Base-by-base conservation (phyloP, 1,140 invertebrate genomes). In the Ladona fulva region DNA sequence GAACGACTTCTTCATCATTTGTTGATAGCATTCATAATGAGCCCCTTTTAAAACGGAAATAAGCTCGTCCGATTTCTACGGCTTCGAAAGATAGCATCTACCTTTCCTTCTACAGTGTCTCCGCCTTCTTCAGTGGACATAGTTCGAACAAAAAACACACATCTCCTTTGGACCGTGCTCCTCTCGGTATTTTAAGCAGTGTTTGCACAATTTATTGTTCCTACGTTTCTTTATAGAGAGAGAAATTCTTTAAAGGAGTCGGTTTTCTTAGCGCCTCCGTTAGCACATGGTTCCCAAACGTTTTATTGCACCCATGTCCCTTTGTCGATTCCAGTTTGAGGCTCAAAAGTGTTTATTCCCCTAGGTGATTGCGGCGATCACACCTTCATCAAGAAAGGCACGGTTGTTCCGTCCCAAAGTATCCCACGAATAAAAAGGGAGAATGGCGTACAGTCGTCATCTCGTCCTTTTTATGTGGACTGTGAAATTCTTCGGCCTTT, bases 171-270 rank as follows among this genome's bases (percentile, higher is more conserved):
- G 29, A 37, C 29, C 29, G 8, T n/a, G n/a, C n/a, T 52, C 44
- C 44, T 10, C 19, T 52, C 52, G 52, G 52, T 19, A 66, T 66
- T 22, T 66, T 22, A 66, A 66, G 52, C 52, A 66, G 3, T 66
- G 52, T 66, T 66, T 66, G 52, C n/a, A 66, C 42, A 78, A 78
- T 78, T 78, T 78, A 78, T 78, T 66, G 44, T 52, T 19, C 44
- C 10, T 52, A 16, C 52, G 16, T 19, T 66, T 66, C 52, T 66
- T 66, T 22, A 22, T 66, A 22, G 52, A 22, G 12, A 5, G 52
- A 52, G 44, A 52, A 52, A 66, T 19, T 66, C 52, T 66, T 52
- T 52, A 19, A 52, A 52, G 12, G n/a, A 66, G 52, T 3, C 52
- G 29, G 29, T 37, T 66, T 12, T 12, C 14, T 22, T 66, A 66